Evolutionary conservation across 2,888 invertebrate species (phyloP).

Genomic region (Drosophila quinaria): DNA sequence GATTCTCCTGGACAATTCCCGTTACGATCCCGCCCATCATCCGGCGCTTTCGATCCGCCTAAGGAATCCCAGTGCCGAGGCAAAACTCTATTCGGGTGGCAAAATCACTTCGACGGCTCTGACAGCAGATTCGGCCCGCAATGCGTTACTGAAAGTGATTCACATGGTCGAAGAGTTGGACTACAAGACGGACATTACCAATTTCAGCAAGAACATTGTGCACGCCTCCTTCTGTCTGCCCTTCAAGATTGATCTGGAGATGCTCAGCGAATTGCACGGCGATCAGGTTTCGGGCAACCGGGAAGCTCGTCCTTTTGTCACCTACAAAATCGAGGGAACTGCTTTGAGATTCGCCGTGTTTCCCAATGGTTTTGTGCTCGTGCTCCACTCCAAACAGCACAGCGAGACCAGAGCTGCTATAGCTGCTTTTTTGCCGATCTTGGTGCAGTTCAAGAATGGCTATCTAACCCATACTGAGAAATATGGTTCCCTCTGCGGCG

Average conservation of each 20-base stretch:
- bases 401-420: conserved; percentile 60
- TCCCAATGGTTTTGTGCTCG: conserved; percentile 61
- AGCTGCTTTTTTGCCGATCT: conserved; percentile 53
- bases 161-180: conserved; percentile 53
- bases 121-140: conserved; percentile 43
- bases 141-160: conserved; percentile 44
- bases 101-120: conserved; percentile 46
- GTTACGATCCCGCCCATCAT: conserved; percentile 59
- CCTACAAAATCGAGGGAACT: conserved; percentile 42
- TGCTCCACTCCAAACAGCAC: conserved; percentile 52
- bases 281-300: conserved; percentile 37
- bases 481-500: conserved; percentile 35
- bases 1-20: conserved; percentile 48
- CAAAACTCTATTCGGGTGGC: conserved; percentile 48
- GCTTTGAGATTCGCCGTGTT: conserved; percentile 60
- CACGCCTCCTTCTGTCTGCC: conserved; percentile 64
- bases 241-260: conserved; percentile 57
- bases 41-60: conserved; percentile 47
- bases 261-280: conserved; percentile 36
- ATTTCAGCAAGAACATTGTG: conserved; percentile 51
- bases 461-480: conserved; percentile 46
- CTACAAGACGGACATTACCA: conserved; percentile 49
- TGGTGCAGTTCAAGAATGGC: conserved; percentile 51
- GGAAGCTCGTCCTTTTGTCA: conserved; percentile 53
- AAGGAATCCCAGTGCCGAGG: conserved; percentile 49